These are phyloP conservation scores for Acanthurus lineatus DNA, from an alignment of 2,797 vertebrate genomes.

Conservation along the genomic window DNA sequence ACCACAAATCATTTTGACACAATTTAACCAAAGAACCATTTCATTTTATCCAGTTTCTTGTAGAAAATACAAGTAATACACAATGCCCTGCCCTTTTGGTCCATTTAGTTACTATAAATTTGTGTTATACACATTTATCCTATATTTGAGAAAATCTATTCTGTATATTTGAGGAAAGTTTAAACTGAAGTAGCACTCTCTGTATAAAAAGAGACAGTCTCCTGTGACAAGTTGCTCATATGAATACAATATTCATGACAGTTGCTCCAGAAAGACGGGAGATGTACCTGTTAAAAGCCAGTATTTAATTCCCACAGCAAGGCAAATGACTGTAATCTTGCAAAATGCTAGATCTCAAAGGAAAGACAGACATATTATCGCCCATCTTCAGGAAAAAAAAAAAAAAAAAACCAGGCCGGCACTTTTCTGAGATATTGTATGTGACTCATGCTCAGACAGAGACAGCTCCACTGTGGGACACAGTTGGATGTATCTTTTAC, in stretches of 20 bases:
- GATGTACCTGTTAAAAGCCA: slow-evolving; percentile 35
- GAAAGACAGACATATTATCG: slow-evolving; percentile 48
- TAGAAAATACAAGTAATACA: no score
- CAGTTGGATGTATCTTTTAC: slow-evolving; percentile 35
- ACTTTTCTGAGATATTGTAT: slow-evolving; percentile 42
- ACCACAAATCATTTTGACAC: background rate
- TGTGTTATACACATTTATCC: background rate
- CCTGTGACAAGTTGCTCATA: slow-evolving; percentile 1
- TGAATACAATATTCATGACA: slow-evolving; percentile 25
- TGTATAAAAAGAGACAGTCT: background rate
- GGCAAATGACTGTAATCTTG: slow-evolving; percentile 55
- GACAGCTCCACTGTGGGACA: slow-evolving; percentile 37
- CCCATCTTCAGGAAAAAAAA: slow-evolving; percentile 16
- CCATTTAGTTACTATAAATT: background rate
- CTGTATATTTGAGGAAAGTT: slow-evolving; percentile 8
- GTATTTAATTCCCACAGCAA: slow-evolving; percentile 45
- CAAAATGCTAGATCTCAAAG: slow-evolving; percentile 47
- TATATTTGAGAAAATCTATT: slow-evolving; percentile 8
- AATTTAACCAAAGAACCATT: background rate
- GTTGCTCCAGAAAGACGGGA: slow-evolving; percentile 23
- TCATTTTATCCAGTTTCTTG: no score
- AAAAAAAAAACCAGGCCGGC: slow-evolving; percentile 48
- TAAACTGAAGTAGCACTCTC: slow-evolving; percentile 9
- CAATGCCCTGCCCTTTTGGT: slow-evolving; percentile 12
- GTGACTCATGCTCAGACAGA: slow-evolving; percentile 53